Percentiles rank a stretch among this genome's conserved stretches.
Conservation (phyloP, 2,797 vertebrate species). For the Gallirallus australis region DNA sequence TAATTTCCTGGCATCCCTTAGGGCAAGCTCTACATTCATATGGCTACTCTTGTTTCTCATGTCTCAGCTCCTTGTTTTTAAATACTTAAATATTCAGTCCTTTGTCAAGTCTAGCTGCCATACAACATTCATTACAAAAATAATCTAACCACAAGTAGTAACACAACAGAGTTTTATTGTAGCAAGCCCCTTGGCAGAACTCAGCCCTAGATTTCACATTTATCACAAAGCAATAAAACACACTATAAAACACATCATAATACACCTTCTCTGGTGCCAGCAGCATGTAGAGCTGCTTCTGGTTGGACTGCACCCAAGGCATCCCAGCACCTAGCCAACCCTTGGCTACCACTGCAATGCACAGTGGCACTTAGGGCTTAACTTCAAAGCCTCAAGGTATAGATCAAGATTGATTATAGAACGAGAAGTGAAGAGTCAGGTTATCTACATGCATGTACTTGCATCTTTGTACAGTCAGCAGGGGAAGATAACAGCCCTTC, state of each 20-base stretch:
- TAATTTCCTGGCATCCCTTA: background rate
- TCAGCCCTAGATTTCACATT: background rate
- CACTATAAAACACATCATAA: rapidly evolving
- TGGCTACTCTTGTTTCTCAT: background rate
- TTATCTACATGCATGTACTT: background rate
- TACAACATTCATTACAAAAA: background rate
- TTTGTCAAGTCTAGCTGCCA: background rate
- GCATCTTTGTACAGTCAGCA: background rate
- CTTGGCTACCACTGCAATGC: background rate
- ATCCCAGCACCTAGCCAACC: background rate
- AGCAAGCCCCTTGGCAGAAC: background rate
- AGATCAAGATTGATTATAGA: background rate
- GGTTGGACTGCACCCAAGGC: background rate
- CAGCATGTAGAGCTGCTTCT: rapidly evolving
- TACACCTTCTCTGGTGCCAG: background rate
- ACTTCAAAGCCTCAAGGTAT: background rate
- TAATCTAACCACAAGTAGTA: background rate
- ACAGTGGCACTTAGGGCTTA: background rate
- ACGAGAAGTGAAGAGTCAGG: background rate
- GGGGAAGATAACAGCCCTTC: background rate
- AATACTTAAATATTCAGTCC: background rate
- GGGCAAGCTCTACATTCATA: background rate
- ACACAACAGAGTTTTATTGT: background rate
- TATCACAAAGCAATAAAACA: background rate
- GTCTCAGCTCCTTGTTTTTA: background rate